Evolutionary conservation across 2,888 invertebrate genomes (phyloP).

Genomic region (Cerastoderma edule): DNA sequence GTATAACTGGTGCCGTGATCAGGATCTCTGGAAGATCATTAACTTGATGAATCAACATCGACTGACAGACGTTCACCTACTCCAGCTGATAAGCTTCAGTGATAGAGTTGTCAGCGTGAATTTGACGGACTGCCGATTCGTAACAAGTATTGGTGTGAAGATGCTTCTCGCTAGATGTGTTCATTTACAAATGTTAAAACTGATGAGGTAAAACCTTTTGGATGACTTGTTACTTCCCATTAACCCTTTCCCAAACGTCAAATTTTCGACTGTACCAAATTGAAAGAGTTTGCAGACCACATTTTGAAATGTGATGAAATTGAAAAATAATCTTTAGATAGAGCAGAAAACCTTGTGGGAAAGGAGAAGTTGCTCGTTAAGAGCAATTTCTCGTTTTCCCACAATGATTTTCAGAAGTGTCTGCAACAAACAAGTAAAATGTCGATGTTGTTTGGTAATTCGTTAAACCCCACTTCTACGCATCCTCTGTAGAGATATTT

Average conservation of each 20-base stretch:
- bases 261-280: too few species aligned
- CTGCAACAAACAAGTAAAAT: too few species aligned
- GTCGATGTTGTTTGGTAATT: too few species aligned
- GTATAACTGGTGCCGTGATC: conserved; percentile 44
- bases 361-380: too few species aligned
- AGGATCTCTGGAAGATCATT: conserved; percentile 36
- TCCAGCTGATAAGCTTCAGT: conserved; percentile 59
- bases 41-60: conserved; percentile 45
- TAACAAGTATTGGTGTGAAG: conserved; percentile 64
- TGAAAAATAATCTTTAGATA: too few species aligned
- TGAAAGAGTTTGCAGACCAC: not conserved
- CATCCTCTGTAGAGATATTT: too few species aligned
- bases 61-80: conserved; percentile 48
- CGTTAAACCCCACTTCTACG: too few species aligned
- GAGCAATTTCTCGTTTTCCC: too few species aligned
- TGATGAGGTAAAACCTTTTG: conserved; percentile 64
- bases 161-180: conserved; percentile 60
- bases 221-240: not conserved
- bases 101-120: conserved; percentile 67
- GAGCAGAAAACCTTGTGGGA: too few species aligned
- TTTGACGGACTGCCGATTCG: conserved; percentile 64
- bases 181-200: conserved; percentile 59
- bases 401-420: too few species aligned
- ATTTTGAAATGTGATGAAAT: not conserved
- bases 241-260: too few species aligned